Evolutionary conservation across 1,140 invertebrate species (phyloP).

Genomic region (Steinernema feltiae): DNA sequence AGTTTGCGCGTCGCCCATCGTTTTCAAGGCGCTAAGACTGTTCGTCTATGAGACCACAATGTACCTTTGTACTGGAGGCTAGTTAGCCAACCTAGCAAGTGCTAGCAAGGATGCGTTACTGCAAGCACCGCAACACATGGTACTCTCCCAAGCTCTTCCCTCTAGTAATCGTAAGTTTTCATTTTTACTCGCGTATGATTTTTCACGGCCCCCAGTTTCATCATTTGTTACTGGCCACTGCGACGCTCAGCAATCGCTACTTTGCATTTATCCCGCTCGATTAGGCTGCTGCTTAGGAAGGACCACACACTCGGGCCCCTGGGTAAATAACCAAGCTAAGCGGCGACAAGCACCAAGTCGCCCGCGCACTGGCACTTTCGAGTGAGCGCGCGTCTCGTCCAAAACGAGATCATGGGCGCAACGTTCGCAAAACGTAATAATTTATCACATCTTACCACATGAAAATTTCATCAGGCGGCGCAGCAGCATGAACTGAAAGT

Average conservation of each 20-base stretch:
- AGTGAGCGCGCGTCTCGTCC: no score
- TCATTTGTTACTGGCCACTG: background rate
- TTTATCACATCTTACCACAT: no score
- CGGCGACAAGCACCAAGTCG: background rate
- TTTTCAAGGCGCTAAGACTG: no score
- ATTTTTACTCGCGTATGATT: background rate
- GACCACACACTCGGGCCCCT: background rate
- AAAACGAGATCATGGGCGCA: background rate
- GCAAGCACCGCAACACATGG: constrained; percentile 1
- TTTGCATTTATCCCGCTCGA: background rate
- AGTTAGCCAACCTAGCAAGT: no score
- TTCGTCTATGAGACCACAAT: no score
- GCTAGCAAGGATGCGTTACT: background rate
- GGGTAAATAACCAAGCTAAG: background rate
- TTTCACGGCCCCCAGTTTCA: background rate
- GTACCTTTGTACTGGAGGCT: no score
- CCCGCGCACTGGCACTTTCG: background rate
- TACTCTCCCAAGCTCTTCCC: background rate
- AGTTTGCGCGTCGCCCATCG: background rate
- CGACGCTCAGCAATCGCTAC: background rate
- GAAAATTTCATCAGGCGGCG: no score
- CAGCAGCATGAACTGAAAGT: no score
- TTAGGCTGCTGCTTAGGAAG: background rate
- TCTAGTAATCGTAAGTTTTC: background rate
- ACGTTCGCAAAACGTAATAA: background rate